Evolutionary conservation across 2,113 vertebrate genomes (phyloP).

Genomic region (Gnathonemus longibarbis): DNA sequence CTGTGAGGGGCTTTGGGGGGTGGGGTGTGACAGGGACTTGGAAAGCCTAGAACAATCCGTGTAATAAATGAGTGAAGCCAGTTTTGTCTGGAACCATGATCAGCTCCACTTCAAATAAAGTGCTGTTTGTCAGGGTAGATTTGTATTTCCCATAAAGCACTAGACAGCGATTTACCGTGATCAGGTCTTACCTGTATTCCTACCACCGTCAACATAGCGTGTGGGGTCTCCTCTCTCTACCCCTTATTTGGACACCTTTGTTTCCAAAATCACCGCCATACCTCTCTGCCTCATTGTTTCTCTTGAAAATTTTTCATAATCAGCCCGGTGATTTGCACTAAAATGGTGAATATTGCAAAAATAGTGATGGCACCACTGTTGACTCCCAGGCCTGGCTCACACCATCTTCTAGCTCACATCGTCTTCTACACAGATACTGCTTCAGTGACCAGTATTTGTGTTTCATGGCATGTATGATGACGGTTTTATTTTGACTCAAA

Average conservation of each 20-base stretch:
- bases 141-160: background rate
- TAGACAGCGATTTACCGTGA: background rate
- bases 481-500: background rate
- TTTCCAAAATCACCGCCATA: background rate
- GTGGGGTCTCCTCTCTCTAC: background rate
- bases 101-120: background rate
- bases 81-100: background rate
- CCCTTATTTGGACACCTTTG: background rate
- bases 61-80: background rate
- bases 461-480: background rate
- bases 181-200: background rate
- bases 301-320: background rate
- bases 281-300: background rate
- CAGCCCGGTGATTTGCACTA: background rate
- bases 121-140: background rate
- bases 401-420: background rate
- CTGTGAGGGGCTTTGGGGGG: constrained; percentile 39
- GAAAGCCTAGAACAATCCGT: background rate
- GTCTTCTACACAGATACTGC: background rate
- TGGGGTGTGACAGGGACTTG: background rate
- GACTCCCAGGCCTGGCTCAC: background rate
- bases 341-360: background rate
- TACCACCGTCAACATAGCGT: background rate
- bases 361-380: background rate
- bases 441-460: background rate